phyloP scores from a whole-genome alignment of 2,797 vertebrate genomes.

The Pagetopsis macropterus region DNA sequence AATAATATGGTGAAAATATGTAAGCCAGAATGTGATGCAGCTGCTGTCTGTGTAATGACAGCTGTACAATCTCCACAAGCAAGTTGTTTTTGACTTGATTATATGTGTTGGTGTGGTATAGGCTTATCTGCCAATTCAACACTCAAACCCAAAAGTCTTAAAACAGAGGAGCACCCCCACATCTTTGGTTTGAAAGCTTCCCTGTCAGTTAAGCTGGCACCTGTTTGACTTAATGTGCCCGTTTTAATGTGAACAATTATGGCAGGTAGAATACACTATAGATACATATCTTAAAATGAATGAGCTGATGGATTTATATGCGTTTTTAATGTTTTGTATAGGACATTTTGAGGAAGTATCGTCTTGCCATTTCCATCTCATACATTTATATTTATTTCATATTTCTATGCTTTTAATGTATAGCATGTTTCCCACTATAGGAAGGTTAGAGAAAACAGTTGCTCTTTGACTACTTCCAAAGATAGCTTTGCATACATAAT shows the following conservation, averaged over 20 bases:
- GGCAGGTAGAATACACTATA: neutral
- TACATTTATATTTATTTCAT: neutral
- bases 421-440: neutral
- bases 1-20: neutral
- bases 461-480: neutral
- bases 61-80: neutral
- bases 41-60: neutral
- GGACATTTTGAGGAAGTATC: neutral
- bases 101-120: neutral
- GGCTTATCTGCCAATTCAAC: neutral
- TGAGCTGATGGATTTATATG: neutral
- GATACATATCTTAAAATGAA: neutral
- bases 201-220: neutral
- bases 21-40: neutral
- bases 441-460: neutral
- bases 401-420: neutral
- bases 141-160: neutral
- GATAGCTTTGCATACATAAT: constrained; percentile 4
- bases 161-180: neutral
- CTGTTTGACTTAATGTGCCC: neutral
- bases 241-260: neutral
- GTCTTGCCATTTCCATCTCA: neutral
- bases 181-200: neutral
- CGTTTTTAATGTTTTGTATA: neutral
- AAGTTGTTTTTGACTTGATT: neutral